These are phyloP conservation scores for Hanleya hanleyi DNA, from an alignment of 2,888 invertebrate species.

Conservation along the genomic window DNA sequence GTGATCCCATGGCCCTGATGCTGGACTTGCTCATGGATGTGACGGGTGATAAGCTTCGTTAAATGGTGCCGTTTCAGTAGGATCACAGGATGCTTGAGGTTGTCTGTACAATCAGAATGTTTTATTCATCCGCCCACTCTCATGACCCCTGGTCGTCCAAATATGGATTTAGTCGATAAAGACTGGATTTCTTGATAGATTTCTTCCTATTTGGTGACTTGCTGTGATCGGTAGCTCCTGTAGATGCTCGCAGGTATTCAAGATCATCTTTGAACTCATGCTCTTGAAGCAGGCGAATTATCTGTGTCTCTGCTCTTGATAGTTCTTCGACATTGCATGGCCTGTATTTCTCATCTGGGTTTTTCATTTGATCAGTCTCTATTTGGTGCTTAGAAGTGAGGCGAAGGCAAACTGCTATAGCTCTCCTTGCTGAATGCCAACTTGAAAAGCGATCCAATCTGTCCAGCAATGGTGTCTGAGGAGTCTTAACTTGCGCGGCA, in stretches of 20 bases:
- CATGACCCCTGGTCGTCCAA: conserved; percentile 30
- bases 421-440: not conserved
- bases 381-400: not conserved
- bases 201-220: not conserved
- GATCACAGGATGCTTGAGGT: conserved; percentile 39
- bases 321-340: not conserved
- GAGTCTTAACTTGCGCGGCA: not conserved
- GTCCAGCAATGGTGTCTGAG: not conserved
- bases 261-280: not conserved
- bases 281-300: not conserved
- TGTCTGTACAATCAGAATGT: conserved; percentile 12
- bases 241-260: not conserved
- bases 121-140: conserved; percentile 44
- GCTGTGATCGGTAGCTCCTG: not conserved
- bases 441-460: not conserved
- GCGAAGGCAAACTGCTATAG: not conserved
- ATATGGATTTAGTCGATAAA: conserved; percentile 36
- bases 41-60: conserved; percentile 29
- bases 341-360: too few species aligned
- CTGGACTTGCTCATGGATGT: conserved; percentile 30
- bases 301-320: not conserved
- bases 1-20: conserved; percentile 44
- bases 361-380: not conserved
- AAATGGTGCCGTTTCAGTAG: conserved; percentile 39
- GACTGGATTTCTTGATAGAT: not conserved